These are phyloP conservation scores for Plebejus melissa DNA, from an alignment of 2,888 invertebrate genomes.

Conservation along the genomic window DNA sequence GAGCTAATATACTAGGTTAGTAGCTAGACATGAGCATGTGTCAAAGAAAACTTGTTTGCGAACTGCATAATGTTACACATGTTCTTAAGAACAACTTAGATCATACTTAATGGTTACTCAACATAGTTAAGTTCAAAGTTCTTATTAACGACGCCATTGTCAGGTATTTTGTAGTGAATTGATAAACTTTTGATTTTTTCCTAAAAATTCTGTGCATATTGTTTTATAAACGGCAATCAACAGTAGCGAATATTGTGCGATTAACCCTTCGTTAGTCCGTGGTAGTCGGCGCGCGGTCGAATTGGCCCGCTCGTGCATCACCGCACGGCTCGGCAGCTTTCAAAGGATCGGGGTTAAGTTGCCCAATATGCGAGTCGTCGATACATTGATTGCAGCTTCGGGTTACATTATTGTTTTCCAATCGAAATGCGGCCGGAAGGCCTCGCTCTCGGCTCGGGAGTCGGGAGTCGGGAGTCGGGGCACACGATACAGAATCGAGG, in stretches of 20 bases:
- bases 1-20: too few species aligned
- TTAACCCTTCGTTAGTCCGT: constrained; percentile 4
- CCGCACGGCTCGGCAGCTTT: not conserved
- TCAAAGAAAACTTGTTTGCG: too few species aligned
- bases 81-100: not conserved
- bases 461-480: too few species aligned
- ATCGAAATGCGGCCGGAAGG: not conserved
- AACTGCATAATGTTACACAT: not conserved
- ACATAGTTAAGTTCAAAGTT: not conserved
- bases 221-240: not conserved
- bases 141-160: too few species aligned
- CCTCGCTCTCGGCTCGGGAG: not conserved
- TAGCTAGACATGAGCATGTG: too few species aligned
- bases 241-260: not conserved
- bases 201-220: not conserved
- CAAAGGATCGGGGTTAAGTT: constrained; percentile 4
- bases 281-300: not conserved
- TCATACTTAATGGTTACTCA: not conserved
- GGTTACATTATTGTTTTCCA: not conserved
- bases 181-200: not conserved
- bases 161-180: too few species aligned
- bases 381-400: not conserved
- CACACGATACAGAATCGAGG: constrained; percentile 2
- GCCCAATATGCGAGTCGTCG: not conserved
- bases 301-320: not conserved